Evolutionary conservation across 2,888 invertebrate species (phyloP).

Genomic region (Chironomus riparius): DNA sequence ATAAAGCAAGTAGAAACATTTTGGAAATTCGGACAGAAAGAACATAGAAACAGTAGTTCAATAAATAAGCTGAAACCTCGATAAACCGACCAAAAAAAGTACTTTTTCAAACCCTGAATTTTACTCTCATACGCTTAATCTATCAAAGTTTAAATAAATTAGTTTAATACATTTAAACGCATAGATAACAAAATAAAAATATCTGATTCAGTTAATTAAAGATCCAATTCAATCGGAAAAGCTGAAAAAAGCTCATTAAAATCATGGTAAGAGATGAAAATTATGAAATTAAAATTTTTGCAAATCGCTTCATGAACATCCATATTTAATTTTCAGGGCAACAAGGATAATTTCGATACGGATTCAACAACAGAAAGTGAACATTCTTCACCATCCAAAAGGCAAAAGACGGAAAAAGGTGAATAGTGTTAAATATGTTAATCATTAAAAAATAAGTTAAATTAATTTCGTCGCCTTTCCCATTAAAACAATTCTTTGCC

Average conservation of each 20-base stretch:
- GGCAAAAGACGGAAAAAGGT: conserved; percentile 29
- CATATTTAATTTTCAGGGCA: conserved; percentile 9
- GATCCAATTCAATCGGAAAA: neutral
- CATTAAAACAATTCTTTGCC: neutral
- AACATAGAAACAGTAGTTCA: no score
- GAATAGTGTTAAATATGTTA: conserved; percentile 11
- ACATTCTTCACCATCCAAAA: conserved; percentile 28
- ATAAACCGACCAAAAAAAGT: no score
- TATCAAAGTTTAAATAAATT: no score
- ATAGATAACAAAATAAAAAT: neutral
- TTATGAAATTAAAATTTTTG: neutral
- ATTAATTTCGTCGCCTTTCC: conserved; percentile 24
- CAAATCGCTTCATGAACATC: neutral
- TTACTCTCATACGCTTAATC: no score
- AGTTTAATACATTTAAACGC: neutral
- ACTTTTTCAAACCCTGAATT: no score
- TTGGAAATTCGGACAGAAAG: no score
- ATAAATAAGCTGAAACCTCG: no score
- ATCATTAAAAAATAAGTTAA: neutral
- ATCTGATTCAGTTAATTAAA: neutral
- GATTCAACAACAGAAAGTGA: conserved; percentile 16
- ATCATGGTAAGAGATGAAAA: neutral
- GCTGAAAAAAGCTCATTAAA: neutral
- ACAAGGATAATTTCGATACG: conserved; percentile 14
- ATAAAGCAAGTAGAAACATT: no score